These are phyloP conservation scores for Netelia virgata DNA, from an alignment of 2,888 invertebrate genomes.

Conservation along the genomic window DNA sequence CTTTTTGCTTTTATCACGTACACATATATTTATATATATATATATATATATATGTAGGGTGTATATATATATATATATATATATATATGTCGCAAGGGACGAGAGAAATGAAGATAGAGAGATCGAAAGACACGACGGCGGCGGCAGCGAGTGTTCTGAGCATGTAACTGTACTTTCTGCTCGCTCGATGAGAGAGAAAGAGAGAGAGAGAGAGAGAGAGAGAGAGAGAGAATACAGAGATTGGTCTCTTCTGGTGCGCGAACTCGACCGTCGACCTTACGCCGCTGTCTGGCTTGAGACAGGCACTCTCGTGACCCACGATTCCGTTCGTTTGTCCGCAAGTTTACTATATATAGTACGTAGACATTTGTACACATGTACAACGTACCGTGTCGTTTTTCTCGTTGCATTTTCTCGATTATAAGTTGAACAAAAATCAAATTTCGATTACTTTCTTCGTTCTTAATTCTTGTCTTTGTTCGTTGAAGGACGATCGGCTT, in stretches of 20 bases:
- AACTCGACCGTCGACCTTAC: conserved; percentile 73
- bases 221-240: conserved; percentile 35
- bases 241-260: conserved; percentile 58
- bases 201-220: conserved; percentile 33
- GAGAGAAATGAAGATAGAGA: conserved; percentile 56
- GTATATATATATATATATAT: conserved; percentile 11
- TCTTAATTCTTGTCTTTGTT: no score
- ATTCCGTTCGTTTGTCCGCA: conserved; percentile 59
- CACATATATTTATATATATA: not conserved
- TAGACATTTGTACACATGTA: conserved; percentile 2
- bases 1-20: not conserved
- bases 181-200: conserved; percentile 38
- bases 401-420: not conserved
- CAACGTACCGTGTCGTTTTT: not conserved
- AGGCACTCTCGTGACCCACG: conserved; percentile 67
- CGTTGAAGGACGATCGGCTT: no score
- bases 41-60: conserved; percentile 13
- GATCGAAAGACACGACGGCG: conserved; percentile 46
- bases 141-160: conserved; percentile 56
- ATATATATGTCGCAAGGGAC: not conserved
- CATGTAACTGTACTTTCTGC: conserved; percentile 71
- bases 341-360: conserved; percentile 5
- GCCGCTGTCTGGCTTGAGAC: conserved; percentile 61
- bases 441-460: no score
- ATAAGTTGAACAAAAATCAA: not conserved